These are phyloP conservation scores for Ctenopoma kingsleyae DNA, from an alignment of 2,797 vertebrate genomes.

Conservation along the genomic window DNA sequence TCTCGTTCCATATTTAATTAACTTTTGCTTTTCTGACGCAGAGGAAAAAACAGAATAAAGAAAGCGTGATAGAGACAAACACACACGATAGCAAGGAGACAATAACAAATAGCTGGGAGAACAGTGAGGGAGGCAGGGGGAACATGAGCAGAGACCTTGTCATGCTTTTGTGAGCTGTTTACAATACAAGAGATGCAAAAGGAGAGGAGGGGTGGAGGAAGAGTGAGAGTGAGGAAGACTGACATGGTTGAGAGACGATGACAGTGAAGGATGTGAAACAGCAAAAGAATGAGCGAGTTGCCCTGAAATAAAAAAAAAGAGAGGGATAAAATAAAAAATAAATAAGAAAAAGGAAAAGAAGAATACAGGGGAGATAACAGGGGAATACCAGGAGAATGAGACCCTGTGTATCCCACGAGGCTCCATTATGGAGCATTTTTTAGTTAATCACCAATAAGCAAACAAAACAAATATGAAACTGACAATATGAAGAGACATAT, in stretches of 20 bases:
- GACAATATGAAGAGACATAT: conserved; percentile 52
- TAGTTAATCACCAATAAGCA: conserved; percentile 68
- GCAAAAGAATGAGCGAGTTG: conserved; percentile 26
- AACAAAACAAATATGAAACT: conserved; percentile 57
- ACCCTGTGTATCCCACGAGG: conserved; percentile 46
- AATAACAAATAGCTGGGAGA: conserved; percentile 94
- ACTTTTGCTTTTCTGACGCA: conserved; percentile 95
- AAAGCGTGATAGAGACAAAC: conserved; percentile 83
- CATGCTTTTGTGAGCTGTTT: conserved; percentile 89
- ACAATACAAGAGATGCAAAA: conserved; percentile 83
- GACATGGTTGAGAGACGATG: conserved; percentile 48
- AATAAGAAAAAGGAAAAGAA: conserved; percentile 25
- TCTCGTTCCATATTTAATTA: conserved; percentile 99
- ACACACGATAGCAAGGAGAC: conserved; percentile 91
- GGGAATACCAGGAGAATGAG: conserved; percentile 27
- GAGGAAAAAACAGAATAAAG: conserved; percentile 80
- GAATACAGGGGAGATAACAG: conserved; percentile 6
- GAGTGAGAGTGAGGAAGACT: conserved; percentile 31
- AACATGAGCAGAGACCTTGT: conserved; percentile 92
- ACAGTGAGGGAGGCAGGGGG: conserved; percentile 85
- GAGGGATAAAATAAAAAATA: conserved; percentile 1
- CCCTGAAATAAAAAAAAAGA: conserved; percentile 2
- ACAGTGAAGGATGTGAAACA: conserved; percentile 50
- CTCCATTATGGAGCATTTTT: conserved; percentile 63
- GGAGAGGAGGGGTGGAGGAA: conserved; percentile 32